These are phyloP conservation scores for Sympetrum striolatum DNA, from an alignment of 2,888 invertebrate genomes.

Conservation along the genomic window DNA sequence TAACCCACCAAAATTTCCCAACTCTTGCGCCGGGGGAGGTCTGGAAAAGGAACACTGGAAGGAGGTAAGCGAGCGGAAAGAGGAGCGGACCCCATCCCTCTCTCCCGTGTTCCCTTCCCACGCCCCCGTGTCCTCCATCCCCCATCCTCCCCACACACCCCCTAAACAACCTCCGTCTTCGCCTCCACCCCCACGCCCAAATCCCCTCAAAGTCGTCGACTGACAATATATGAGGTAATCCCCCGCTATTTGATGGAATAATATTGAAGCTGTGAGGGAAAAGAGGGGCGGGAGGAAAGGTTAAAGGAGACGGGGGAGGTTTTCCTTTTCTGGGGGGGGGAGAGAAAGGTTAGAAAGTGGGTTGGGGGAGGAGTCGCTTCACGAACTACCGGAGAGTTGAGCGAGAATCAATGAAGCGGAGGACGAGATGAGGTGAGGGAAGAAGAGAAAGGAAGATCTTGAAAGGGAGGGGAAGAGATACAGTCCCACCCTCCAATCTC, in stretches of 20 bases:
- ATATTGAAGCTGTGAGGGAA: constrained; percentile 47
- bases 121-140: neutral
- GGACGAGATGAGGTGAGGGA: neutral
- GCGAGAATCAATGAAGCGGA: constrained; percentile 47
- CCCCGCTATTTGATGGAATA: constrained; percentile 49
- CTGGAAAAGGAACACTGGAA: neutral
- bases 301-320: neutral
- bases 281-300: neutral
- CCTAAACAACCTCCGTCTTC: neutral
- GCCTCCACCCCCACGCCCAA: neutral
- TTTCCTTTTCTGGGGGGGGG: neutral
- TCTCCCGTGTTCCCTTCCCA: neutral
- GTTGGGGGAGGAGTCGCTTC: neutral
- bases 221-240: constrained; percentile 50
- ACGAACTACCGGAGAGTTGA: constrained; percentile 34
- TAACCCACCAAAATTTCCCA: constrained; percentile 23
- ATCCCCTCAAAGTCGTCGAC: neutral
- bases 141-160: neutral
- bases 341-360: neutral
- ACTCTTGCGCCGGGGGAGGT: constrained; percentile 1
- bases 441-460: neutral
- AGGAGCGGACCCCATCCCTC: neutral
- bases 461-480: neutral
- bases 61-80: constrained; percentile 18
- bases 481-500: constrained; percentile 49